Evolutionary conservation across 2,888 invertebrate species (phyloP).

Genomic region (Eupithecia subfuscata): DNA sequence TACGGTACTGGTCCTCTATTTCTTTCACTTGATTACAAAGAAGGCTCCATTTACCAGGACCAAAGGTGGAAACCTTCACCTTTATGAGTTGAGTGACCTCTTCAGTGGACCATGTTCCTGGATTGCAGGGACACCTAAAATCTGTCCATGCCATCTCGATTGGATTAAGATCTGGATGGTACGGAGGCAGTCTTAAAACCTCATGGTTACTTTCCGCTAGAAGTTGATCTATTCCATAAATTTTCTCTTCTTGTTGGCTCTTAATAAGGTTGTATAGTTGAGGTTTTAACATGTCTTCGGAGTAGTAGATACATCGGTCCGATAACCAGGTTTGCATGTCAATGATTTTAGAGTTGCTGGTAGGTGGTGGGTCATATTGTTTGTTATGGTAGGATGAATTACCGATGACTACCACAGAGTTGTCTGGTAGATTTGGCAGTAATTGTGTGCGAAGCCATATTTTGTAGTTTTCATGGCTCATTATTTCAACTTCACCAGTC

Average conservation of each 20-base stretch:
- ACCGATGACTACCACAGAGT: constrained; percentile 46
- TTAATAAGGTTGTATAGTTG: constrained; percentile 19
- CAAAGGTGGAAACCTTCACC: constrained; percentile 12
- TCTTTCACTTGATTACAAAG: constrained; percentile 14
- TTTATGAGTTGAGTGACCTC: background rate
- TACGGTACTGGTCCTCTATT: constrained; percentile 17
- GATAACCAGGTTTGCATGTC: constrained; percentile 19
- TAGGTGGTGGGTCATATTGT: constrained; percentile 5
- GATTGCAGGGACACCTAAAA: background rate
- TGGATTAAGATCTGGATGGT: constrained; percentile 26
- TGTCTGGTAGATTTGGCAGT: constrained; percentile 47
- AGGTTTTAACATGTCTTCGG: constrained; percentile 9
- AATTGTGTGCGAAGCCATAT: constrained; percentile 49
- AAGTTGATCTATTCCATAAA: constrained; percentile 7
- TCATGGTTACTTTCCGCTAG: constrained; percentile 9
- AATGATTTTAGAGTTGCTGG: constrained; percentile 1
- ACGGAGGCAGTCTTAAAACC: constrained; percentile 22
- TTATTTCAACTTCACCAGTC: constrained; percentile 45
- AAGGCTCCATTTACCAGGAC: constrained; percentile 5
- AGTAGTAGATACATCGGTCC: constrained; percentile 7
- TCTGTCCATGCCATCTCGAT: constrained; percentile 19
- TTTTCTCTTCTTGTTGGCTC: constrained; percentile 6
- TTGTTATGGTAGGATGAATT: constrained; percentile 50
- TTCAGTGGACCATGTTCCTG: background rate
- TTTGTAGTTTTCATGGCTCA: constrained; percentile 45